phyloP scores from a whole-genome alignment of 2,888 invertebrate species.

The Sipunculus nudus region DNA sequence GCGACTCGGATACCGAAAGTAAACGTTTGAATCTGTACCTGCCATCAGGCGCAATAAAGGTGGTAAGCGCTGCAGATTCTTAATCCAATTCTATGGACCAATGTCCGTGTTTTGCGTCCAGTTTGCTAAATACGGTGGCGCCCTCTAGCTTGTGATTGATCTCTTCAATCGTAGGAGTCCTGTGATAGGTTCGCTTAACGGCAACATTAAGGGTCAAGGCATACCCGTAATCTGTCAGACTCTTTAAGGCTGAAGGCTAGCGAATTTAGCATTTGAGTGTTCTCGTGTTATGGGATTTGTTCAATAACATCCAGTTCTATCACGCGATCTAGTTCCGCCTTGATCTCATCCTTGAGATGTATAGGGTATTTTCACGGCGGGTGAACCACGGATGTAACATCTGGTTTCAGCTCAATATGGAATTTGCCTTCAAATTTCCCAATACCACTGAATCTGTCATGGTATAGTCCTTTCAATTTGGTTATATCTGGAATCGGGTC shows the following conservation, averaged over 20 bases:
- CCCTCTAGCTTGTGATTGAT: conserved; percentile 19
- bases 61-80: conserved; percentile 5
- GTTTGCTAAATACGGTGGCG: conserved; percentile 21
- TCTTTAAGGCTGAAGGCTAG: conserved; percentile 10
- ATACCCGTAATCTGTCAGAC: conserved; percentile 15
- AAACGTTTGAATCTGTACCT: conserved; percentile 8
- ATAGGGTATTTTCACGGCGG: conserved; percentile 3
- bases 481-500: too few relatives aligned
- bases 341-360: conserved; percentile 7
- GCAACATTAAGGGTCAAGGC: conserved; percentile 25
- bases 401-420: too few relatives aligned
- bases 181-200: conserved; percentile 19
- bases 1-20: conserved; percentile 7
- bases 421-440: too few relatives aligned
- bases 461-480: too few relatives aligned
- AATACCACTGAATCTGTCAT: too few relatives aligned
- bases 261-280: conserved; percentile 19
- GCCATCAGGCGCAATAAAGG: conserved; percentile 16
- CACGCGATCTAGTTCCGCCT: conserved; percentile 12
- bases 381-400: too few relatives aligned
- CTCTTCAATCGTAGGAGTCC: conserved; percentile 25
- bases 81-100: conserved; percentile 22
- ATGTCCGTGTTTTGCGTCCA: conserved; percentile 30
- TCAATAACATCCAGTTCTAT: conserved; percentile 3
- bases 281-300: conserved; percentile 5